These are phyloP conservation scores for Xenopus tropicalis DNA, from an alignment of 2,113 vertebrate genomes.

Conservation along the genomic window UCB_Xtro_10.0 CM004443.2:105750001-105750500, in stretches of 20 bases:
- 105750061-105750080: conserved; percentile 1
- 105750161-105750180: conserved; percentile 8
- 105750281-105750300: too few relatives aligned
- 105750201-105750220: not conserved
- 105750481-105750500: not conserved
- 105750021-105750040: not conserved
- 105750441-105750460: not conserved
- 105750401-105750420: too few relatives aligned
- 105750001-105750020: not conserved
- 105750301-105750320: too few relatives aligned
- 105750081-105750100: not conserved
- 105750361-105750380: too few relatives aligned
- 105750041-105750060: too few relatives aligned
- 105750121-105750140: conserved; percentile 36
- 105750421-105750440: too few relatives aligned
- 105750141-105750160: not conserved
- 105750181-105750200: not conserved
- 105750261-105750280: too few relatives aligned
- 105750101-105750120: conserved; percentile 6
- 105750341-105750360: too few relatives aligned
- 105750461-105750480: not conserved
- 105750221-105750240: too few relatives aligned
- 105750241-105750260: too few relatives aligned
- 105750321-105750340: too few relatives aligned
- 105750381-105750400: too few relatives aligned